A percentile compares a stretch with the other conserved stretches of the same genome.
phyloP scores from a whole-genome alignment of 2,888 invertebrate species.

The Archips crataeganus region DNA sequence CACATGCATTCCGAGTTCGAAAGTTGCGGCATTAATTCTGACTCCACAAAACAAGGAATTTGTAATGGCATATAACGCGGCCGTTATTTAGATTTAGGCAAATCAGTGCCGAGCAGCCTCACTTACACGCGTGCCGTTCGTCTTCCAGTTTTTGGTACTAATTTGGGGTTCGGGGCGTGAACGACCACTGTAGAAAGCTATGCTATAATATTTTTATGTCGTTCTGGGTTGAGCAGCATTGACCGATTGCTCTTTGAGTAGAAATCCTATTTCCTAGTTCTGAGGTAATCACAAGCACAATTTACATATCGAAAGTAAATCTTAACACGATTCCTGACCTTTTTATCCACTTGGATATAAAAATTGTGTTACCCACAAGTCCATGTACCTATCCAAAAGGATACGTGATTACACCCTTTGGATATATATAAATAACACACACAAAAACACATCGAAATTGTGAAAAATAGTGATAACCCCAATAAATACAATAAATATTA shows the following conservation, averaged over 20 bases:
- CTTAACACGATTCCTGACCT: too few relatives aligned
- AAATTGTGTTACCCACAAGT: too few relatives aligned
- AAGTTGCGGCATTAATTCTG: constrained; percentile 63
- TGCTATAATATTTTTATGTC: constrained; percentile 9
- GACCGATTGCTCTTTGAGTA: not conserved
- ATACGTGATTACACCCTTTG: too few relatives aligned
- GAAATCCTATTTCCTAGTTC: not conserved
- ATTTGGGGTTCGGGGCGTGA: constrained; percentile 41
- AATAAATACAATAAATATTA: too few relatives aligned
- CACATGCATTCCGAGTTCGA: constrained; percentile 29
- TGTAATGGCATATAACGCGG: constrained; percentile 72
- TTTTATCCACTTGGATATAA: too few relatives aligned
- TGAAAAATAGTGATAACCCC: too few relatives aligned
- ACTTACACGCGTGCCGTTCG: constrained; percentile 77
- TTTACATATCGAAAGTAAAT: too few relatives aligned
- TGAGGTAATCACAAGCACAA: too few relatives aligned
- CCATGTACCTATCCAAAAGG: too few relatives aligned
- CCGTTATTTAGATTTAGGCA: constrained; percentile 84
- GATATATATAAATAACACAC: too few relatives aligned
- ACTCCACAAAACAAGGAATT: constrained; percentile 73
- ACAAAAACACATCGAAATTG: too few relatives aligned
- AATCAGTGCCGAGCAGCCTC: constrained; percentile 73
- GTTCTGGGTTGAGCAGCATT: not conserved
- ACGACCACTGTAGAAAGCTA: constrained; percentile 36
- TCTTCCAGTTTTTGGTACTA: constrained; percentile 72